phyloP scores from a whole-genome alignment of 2,113 vertebrate genomes.

The Lonchura striata region DNA sequence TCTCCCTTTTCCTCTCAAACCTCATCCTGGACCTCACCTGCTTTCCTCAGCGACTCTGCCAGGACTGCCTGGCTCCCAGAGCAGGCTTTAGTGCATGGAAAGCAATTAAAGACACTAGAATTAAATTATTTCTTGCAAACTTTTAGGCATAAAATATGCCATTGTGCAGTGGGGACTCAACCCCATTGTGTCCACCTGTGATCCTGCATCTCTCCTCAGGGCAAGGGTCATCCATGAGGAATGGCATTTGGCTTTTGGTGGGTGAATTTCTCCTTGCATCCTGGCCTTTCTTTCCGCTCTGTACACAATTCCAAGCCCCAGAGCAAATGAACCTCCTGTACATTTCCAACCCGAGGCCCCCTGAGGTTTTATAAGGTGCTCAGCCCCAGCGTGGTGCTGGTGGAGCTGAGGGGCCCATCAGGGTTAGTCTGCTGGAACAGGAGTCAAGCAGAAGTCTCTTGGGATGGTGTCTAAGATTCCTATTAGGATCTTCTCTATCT shows the following conservation, averaged over 20 bases:
- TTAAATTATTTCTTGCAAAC: not conserved
- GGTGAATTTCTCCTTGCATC: not conserved
- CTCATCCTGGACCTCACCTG: not conserved
- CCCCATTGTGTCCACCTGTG: accelerated
- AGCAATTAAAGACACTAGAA: not conserved
- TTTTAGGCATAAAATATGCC: not conserved
- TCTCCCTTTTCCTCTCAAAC: not conserved
- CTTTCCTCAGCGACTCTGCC: not conserved
- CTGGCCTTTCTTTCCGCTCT: accelerated
- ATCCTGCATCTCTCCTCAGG: not conserved
- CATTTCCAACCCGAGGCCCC: not conserved
- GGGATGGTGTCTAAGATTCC: not conserved
- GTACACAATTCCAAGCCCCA: not conserved
- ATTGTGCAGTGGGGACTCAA: accelerated
- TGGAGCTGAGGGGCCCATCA: not conserved
- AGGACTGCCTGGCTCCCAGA: not conserved
- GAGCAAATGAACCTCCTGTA: not conserved
- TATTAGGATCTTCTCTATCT: not conserved
- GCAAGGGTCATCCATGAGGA: not conserved
- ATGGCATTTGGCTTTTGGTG: not conserved
- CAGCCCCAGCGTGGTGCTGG: not conserved
- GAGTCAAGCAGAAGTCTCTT: not conserved
- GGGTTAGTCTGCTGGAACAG: not conserved
- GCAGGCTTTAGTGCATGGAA: not conserved
- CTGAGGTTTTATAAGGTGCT: not conserved